Base-by-base conservation (phyloP, 2,113 vertebrate species). In the Gallinago undulata region DNA sequence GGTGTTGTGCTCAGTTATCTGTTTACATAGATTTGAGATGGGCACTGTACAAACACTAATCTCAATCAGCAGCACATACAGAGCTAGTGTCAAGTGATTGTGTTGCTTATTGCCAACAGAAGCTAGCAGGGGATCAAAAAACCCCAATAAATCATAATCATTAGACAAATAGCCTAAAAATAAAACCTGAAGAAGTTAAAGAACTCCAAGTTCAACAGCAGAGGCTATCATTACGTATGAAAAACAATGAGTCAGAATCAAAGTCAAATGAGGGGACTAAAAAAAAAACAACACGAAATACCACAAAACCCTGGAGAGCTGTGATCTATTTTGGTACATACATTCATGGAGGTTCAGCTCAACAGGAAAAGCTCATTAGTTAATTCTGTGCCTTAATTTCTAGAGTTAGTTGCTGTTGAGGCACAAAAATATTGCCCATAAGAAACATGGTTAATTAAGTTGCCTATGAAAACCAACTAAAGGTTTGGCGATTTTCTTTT, bases 241-340 rank as follows among this genome's bases (percentile, higher is more conserved):
- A 47, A 91, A 83, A 78, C 15, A 15, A 33, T 12, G 35, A 84
- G 11, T 17, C 12, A 74, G 8, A 3, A 56, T 18, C 17, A n/a
- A 81, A 90, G 31, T 1, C 8, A 8, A 19, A 8, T 4, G 8
- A 10, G 2, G 19, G 10, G 21, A 48, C 15, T 17, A 6, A 31
- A 2, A 22, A 24, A 15, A 45, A 23, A 0, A 62, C 1, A 31
- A 51, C 13, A 0, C 55, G 1, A 27, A 60, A 13, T 27, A 35
- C 7, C 47, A 60, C 25, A 62, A 43, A 50, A 18, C 11, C 8
- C 30, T 33, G 35, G 6, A 77, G 39, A 62, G 6, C 31, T 50
- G 21, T 24, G 21, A 23, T 15, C 27, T 45, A 25, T 12, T 25
- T 62, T 72, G 28, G 22, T 47, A 33, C 25, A 25, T 1, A 30